phyloP scores from a whole-genome alignment of 2,113 vertebrate species.

The Oceanodroma tethys region DNA sequence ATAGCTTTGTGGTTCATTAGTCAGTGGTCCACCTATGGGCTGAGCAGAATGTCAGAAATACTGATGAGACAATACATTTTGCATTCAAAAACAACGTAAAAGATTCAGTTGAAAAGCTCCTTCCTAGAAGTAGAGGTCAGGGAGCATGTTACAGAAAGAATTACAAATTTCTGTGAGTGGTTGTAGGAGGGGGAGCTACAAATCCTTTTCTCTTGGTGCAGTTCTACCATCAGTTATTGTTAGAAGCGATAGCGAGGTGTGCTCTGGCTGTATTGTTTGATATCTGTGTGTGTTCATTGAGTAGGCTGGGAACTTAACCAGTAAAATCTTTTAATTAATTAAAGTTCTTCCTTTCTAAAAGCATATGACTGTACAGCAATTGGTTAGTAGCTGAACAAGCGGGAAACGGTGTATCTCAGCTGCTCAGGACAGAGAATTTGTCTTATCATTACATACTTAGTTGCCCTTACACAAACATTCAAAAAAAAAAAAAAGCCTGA shows the following conservation, averaged over 20 bases:
- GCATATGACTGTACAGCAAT: neutral
- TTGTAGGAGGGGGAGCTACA: neutral
- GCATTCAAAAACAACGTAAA: neutral
- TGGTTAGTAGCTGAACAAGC: neutral
- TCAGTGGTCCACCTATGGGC: neutral
- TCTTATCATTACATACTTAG: neutral
- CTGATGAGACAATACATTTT: neutral
- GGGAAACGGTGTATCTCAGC: fast-evolving
- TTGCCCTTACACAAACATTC: neutral
- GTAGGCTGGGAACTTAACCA: neutral
- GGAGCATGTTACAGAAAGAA: neutral
- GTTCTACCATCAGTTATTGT: neutral
- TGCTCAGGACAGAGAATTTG: neutral
- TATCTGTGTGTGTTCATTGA: neutral
- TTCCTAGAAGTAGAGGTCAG: neutral
- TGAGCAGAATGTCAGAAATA: neutral
- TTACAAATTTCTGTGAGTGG: neutral
- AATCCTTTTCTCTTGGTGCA: neutral
- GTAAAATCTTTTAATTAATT: neutral
- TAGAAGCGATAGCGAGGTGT: neutral
- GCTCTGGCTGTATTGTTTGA: neutral
- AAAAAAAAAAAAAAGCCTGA: neutral
- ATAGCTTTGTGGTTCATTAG: neutral
- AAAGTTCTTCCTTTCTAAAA: neutral
- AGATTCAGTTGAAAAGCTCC: neutral